A percentile compares a stretch with the other conserved stretches of the same genome.
Conservation (phyloP, 2,888 invertebrate genomes). For the Monoplex corrugatus region DNA sequence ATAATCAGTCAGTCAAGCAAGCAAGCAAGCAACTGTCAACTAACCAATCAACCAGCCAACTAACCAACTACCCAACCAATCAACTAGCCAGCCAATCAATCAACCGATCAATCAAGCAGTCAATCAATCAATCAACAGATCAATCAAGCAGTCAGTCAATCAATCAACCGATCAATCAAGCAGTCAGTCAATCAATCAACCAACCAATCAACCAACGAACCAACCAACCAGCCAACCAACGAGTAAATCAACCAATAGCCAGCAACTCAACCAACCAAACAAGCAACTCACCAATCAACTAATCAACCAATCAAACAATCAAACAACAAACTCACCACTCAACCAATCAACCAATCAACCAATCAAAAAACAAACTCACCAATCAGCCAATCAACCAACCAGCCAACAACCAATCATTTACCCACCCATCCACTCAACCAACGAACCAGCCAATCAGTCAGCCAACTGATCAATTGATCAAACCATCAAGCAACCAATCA, state of each 20-base stretch:
- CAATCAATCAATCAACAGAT: too few relatives aligned
- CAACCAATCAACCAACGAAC: not conserved
- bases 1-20: too few relatives aligned
- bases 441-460: too few relatives aligned
- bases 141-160: too few relatives aligned
- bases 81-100: not conserved
- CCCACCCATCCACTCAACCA: too few relatives aligned
- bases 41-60: not conserved
- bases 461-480: too few relatives aligned
- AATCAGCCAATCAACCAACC: not conserved
- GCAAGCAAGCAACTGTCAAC: not conserved
- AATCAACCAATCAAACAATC: not conserved
- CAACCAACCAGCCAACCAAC: not conserved
- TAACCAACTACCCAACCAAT: not conserved
- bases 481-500: too few relatives aligned
- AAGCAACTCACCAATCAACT: not conserved
- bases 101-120: not conserved
- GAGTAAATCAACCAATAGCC: not conserved
- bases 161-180: not conserved
- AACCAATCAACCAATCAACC: not conserved
- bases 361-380: not conserved
- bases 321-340: not conserved
- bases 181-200: not conserved
- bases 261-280: not conserved
- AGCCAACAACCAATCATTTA: too few relatives aligned